Evolutionary conservation across 2,113 vertebrate genomes (phyloP), one percentile per base, ranked within the genome.

Genomic region (Pseudolaguvia tuberculata): DNA sequence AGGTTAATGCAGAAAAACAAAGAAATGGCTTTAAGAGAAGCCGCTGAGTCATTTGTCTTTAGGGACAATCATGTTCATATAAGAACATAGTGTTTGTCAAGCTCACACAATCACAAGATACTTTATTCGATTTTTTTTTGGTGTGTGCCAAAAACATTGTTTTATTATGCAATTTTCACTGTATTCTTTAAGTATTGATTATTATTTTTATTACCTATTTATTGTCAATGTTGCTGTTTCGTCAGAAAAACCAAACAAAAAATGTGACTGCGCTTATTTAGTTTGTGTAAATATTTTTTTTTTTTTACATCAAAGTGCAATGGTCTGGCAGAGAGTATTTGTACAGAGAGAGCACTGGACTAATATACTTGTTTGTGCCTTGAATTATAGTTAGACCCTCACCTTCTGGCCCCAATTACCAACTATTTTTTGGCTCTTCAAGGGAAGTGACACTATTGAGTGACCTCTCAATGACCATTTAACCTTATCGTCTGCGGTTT

Each of bases 1-100:
- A 63, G 61, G 72, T 66, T 52, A 53, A 70, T 70, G 35, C 71
- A 76, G 53, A 31, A 47, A 52, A 72, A 69, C 29, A 70, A 76
- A 73, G 53, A 65, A 69, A 62, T 56, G 73, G 70, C 47, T 75
- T 50, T 42, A 73, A 39, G 29, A 75, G 45, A 70, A 56, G 50
- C 53, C 29, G 39, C 14, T 17, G 17, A 66, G 56, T 68, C 42
- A 57, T 78, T 42, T 71, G 59, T 85, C 89, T 90, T 90, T 88
- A 89, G 88, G 84, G 90, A 91, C 91, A 91, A 92, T 92, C 91
- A 88, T 81, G 86, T 87, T 88, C 84, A 87, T 83, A 81, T 50
- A 67, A 83, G 85, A 81, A 87, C 78, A 73, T 80, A 80, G 53
- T 73, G 59, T 78, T 66, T 61, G 15, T 79, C 81, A 85, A 83